Conservation (phyloP, 2,797 vertebrate species). For the Hafferia zeledoni region DNA sequence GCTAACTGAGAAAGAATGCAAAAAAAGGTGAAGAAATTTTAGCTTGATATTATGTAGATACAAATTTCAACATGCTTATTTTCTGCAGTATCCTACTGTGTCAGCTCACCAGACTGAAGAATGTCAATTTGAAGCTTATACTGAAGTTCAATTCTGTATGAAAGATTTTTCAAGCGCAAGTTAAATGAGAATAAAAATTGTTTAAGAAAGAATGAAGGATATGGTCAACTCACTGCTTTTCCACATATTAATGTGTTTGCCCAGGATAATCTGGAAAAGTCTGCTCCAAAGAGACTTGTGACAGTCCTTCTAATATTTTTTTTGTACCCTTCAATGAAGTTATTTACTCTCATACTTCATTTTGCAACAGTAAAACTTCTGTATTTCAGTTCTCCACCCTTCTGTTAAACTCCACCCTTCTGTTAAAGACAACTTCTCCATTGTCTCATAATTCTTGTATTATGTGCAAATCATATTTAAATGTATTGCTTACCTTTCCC, state of each 20-base stretch:
- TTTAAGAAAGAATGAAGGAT: background rate
- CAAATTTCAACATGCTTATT: background rate
- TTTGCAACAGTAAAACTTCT: background rate
- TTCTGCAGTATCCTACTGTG: background rate
- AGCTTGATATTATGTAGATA: background rate
- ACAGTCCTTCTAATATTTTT: background rate
- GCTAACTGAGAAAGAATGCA: background rate
- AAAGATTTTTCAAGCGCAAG: background rate
- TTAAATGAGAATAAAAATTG: background rate
- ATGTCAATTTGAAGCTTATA: background rate
- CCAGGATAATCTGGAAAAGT: background rate
- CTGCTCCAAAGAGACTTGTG: background rate
- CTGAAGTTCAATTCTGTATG: background rate
- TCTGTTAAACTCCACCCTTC: background rate
- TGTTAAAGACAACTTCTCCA: background rate
- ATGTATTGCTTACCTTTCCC: background rate
- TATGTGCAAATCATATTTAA: background rate
- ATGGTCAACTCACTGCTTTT: background rate
- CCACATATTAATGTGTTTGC: background rate
- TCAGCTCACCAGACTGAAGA: background rate
- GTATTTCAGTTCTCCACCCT: background rate
- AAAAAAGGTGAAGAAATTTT: background rate
- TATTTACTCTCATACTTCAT: background rate
- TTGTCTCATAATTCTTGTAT: background rate
- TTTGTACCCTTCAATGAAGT: background rate